phyloP scores from a whole-genome alignment of 2,888 invertebrate species.

The Argynnis bischoffii region DNA sequence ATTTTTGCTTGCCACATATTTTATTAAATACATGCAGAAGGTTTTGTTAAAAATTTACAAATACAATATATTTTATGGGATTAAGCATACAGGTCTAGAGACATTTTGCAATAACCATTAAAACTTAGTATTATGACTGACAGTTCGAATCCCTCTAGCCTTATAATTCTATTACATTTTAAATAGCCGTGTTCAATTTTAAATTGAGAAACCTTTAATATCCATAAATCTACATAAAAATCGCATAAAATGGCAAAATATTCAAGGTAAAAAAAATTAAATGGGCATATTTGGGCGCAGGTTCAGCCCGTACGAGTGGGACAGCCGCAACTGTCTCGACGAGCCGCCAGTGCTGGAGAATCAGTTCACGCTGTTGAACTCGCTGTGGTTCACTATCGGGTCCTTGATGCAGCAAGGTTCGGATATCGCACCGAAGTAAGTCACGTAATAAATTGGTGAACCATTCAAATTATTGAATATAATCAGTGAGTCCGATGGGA shows the following conservation, averaged over 20 bases:
- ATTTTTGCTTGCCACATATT: too few relatives aligned
- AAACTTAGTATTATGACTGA: too few relatives aligned
- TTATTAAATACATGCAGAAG: too few relatives aligned
- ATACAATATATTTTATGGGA: too few relatives aligned
- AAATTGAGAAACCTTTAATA: background rate
- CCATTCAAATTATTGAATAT: background rate
- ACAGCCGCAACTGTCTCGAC: slow-evolving; percentile 92
- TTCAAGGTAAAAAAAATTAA: slow-evolving; percentile 31
- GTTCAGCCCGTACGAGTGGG: slow-evolving; percentile 97
- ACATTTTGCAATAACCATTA: too few relatives aligned
- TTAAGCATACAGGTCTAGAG: too few relatives aligned
- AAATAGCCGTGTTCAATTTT: too few relatives aligned
- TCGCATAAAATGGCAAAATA: slow-evolving; percentile 26
- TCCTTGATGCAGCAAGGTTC: slow-evolving; percentile 96
- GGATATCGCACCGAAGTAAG: slow-evolving; percentile 95
- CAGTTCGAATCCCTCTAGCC: too few relatives aligned
- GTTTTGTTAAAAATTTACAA: too few relatives aligned
- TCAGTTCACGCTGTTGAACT: slow-evolving; percentile 94
- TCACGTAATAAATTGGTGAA: slow-evolving; percentile 44
- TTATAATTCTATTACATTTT: too few relatives aligned
- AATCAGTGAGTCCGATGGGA: too few relatives aligned
- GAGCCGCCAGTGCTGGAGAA: slow-evolving; percentile 94
- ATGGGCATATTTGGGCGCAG: slow-evolving; percentile 82
- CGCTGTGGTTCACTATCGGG: slow-evolving; percentile 97
- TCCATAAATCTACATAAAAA: background rate